Base-by-base conservation (phyloP, 2,888 invertebrate species). In the Synergus gifuensis region DNA sequence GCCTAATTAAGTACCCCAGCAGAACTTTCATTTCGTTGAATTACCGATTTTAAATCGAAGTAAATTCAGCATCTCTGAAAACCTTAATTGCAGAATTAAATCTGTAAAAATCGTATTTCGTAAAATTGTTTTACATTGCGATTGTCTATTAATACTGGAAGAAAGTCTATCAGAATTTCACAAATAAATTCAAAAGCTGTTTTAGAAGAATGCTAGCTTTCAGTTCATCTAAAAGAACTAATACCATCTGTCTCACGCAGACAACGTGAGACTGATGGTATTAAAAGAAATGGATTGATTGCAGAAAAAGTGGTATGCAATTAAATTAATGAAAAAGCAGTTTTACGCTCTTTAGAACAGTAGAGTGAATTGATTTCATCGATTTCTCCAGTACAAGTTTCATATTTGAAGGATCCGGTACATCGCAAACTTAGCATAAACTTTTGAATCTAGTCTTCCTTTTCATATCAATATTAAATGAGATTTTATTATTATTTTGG, bases 371-470 rank as follows among this genome's bases (percentile, higher is more conserved):
- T 42, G 18, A 66, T 18, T 66, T 11, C 11, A 66, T 66, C 42
- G 66, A 66, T 66, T 66, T 66, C 66, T 66, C 12, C 12, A 66
- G 18, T 42, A 66, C 42, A 66, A 66, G 66, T 18, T 66, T 18
- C 58, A 5, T 42, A 44, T 14, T 42, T 18, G 7, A 18, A 42
- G n/a, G n/a, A 42, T 66, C 9, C 16, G 40, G n/a, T 64, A 64
- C 4, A 58, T 42, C n/a, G 18, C 12, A 18, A 18, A 44, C 18
- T 66, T 66, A 44, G 40, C 18, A 42, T 66, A 18, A 66, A 66
- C 18, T 18, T 66, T 40, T 66, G n/a, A 9, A 40, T 36, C 28
- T 1, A 18, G 7, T n/a, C 4, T 44, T 44, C 12, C 40, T 66
- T 42, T 46, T 49, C 1, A 46, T 4, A 46, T 14, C 1, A 46